Percentiles rank a stretch among this genome's conserved stretches.
phyloP scores from a whole-genome alignment of 2,888 invertebrate species.

The Eupithecia pulchellata region DNA sequence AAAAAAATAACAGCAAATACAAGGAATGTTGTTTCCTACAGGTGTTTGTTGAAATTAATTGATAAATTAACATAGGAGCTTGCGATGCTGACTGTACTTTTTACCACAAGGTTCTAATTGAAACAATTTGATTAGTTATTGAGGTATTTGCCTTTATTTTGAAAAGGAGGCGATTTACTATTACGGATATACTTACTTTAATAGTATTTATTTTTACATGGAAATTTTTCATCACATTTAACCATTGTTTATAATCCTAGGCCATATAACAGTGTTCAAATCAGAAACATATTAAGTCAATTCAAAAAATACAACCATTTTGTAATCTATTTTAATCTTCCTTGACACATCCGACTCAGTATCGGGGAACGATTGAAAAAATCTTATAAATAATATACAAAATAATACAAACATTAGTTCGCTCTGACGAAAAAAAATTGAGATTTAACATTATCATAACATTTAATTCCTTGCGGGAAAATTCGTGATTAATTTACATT shows the following conservation, averaged over 20 bases:
- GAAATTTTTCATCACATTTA: constrained; percentile 84
- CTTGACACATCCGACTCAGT: constrained; percentile 65
- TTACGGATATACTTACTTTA: constrained; percentile 82
- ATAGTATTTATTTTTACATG: constrained; percentile 85
- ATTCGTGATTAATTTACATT: constrained; percentile 76
- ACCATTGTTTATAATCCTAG: constrained; percentile 74
- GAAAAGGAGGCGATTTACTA: constrained; percentile 83
- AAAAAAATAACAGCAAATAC: background rate
- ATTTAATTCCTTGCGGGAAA: constrained; percentile 70
- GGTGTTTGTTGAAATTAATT: background rate
- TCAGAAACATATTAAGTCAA: constrained; percentile 77
- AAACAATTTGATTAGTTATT: constrained; percentile 76
- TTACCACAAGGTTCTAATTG: constrained; percentile 53
- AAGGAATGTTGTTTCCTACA: background rate
- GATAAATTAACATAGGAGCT: background rate
- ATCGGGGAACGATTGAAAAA: constrained; percentile 73
- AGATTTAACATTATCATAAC: constrained; percentile 77
- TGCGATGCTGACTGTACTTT: background rate
- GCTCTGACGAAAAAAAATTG: constrained; percentile 71
- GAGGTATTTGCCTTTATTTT: constrained; percentile 84
- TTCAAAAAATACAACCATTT: constrained; percentile 83
- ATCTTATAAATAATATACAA: constrained; percentile 85
- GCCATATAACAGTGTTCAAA: constrained; percentile 80
- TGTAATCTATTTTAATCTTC: constrained; percentile 71
- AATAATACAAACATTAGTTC: constrained; percentile 83